Evolutionary conservation across 2,888 invertebrate species (phyloP), one percentile per base, ranked within the genome.

Genomic region (Acleris literana): DNA sequence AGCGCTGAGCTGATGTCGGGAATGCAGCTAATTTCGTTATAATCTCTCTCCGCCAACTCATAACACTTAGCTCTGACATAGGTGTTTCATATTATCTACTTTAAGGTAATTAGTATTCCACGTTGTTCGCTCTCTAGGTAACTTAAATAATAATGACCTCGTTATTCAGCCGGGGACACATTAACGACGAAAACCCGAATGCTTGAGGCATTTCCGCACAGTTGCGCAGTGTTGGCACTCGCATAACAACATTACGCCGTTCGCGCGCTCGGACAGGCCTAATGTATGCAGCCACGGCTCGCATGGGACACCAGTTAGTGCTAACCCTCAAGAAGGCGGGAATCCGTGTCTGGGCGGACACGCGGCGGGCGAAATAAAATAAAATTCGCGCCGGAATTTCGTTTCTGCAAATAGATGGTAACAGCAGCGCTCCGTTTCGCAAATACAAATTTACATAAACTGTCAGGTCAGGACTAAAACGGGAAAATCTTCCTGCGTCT

Each of bases 111-210:
- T 64, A 64, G 52, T 64, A 64, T 64, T 64, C 57, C 63, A 22
- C 44, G 29, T 48, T 57, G 63, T 63, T 63, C 56, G 51, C 56
- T 44, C 56, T 53, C 52, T 58, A 52, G 63, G 63, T 33, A 57
- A 57, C 52, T 64, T 64, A 52, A 63, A 64, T 58, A 64, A 58
- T 58, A 64, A 64, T 58, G 57, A 46, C 63, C 63, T 64, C 63
- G 63, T 64, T 58, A 64, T 53, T 64, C 44, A 58, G 51, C 51
- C 52, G n/a, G 57, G 57, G 63, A 64, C 63, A 57, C 20, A 58
- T 58, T 64, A 51, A 58, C 44, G 57, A 17, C 33, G 63, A 44
- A 64, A 58, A 58, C 63, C 57, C 57, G 33, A 52, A 58, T 49
- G 53, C 59, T 55, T 49, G 39, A 54, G 59, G 59, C 33, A 54